phyloP scores from a whole-genome alignment of 2,797 vertebrate genomes.

The Thripadectes ignobilis region DNA sequence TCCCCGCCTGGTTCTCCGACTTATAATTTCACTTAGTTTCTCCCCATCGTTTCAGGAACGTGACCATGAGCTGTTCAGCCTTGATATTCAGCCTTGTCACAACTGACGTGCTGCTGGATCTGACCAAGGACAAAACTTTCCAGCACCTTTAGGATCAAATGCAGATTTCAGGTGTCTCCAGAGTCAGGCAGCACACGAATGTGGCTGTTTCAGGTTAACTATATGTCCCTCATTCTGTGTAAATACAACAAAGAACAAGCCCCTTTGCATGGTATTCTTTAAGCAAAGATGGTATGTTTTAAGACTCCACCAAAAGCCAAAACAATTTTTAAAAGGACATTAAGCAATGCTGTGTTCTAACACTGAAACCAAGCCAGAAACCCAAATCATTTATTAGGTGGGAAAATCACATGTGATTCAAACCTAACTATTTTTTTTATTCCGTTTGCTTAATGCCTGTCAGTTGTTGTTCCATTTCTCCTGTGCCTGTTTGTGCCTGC shows the following conservation, averaged over 20 bases:
- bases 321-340: background rate
- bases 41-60: fast-evolving
- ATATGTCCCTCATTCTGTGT: background rate
- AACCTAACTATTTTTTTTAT: background rate
- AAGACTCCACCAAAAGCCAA: background rate
- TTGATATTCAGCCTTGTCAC: background rate
- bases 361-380: background rate
- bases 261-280: background rate
- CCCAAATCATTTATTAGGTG: background rate
- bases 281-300: background rate
- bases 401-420: background rate
- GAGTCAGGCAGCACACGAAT: background rate
- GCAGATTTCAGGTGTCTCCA: background rate
- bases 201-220: background rate
- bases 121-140: background rate
- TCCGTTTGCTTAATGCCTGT: background rate
- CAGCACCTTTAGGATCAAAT: background rate
- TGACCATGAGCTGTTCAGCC: background rate
- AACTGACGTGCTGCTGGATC: background rate
- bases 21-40: fast-evolving
- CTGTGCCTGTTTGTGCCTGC: background rate
- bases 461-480: background rate
- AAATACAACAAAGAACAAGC: background rate
- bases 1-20: fast-evolving
- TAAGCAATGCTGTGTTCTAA: background rate